Conservation (phyloP, 2,797 vertebrate genomes). For the Lophius americanus region DNA sequence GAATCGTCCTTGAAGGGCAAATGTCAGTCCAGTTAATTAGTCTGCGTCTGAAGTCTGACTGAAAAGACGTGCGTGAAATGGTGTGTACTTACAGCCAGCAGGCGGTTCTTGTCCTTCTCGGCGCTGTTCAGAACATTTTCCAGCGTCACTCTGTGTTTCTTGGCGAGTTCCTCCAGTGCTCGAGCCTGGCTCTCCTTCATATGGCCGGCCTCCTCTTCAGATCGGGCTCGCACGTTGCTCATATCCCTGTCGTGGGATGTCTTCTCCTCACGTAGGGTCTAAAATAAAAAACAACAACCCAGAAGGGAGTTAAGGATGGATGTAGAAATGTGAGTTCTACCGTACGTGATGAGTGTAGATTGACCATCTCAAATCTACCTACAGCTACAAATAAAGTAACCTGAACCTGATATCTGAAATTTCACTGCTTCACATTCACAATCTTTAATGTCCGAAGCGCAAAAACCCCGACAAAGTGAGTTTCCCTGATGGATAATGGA, state of each 20-base stretch:
- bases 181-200: conserved; percentile 91
- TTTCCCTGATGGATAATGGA: too few relatives aligned
- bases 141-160: conserved; percentile 90
- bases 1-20: not conserved
- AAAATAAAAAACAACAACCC: not conserved
- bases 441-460: too few relatives aligned
- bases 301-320: not conserved
- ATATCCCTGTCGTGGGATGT: conserved; percentile 91
- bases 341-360: not conserved
- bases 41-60: not conserved
- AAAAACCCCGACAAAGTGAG: too few relatives aligned
- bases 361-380: conserved; percentile 13
- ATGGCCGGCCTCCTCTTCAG: conserved; percentile 90
- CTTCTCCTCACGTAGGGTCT: conserved; percentile 94
- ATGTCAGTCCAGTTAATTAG: not conserved
- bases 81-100: conserved; percentile 85
- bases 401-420: too few relatives aligned
- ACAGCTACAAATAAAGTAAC: too few relatives aligned
- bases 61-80: conserved; percentile 3
- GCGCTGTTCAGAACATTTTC: conserved; percentile 87
- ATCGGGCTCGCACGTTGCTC: conserved; percentile 82
- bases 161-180: conserved; percentile 90
- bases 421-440: too few relatives aligned
- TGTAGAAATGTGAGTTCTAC: too few relatives aligned
- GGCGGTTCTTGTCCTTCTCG: conserved; percentile 90